These are phyloP conservation scores for Lithodes maja DNA, from an alignment of 2,888 invertebrate species.

Conservation along the genomic window DNA sequence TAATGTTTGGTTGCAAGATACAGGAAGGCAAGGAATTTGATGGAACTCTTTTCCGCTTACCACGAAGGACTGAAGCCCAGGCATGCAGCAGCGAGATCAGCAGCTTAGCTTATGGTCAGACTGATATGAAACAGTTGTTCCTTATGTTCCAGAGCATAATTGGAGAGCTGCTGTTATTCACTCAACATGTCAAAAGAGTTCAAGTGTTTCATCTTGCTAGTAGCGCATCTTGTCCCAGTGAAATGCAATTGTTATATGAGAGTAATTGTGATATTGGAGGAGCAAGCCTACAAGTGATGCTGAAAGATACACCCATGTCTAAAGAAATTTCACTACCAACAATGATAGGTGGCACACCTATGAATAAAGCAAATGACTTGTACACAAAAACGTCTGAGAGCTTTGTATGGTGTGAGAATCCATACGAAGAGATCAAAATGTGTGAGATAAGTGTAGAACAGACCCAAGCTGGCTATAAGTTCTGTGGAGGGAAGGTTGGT, in stretches of 20 bases:
- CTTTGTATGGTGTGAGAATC: conserved; percentile 14
- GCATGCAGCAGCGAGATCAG: conserved; percentile 43
- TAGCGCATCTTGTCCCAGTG: not conserved
- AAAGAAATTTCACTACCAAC: not conserved
- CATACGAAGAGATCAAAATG: conserved; percentile 3
- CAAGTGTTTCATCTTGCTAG: conserved; percentile 18
- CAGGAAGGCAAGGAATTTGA: conserved; percentile 8
- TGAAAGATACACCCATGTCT: not conserved
- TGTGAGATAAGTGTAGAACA: conserved; percentile 20
- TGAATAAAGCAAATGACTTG: conserved; percentile 5
- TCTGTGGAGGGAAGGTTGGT: conserved; percentile 13
- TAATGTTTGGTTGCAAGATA: conserved; percentile 41
- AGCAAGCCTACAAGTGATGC: not conserved
- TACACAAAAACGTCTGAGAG: not conserved
- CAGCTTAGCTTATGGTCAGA: not conserved
- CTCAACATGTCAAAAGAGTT: conserved; percentile 34
- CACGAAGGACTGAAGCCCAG: conserved; percentile 37
- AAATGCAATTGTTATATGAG: not conserved
- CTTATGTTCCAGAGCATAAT: conserved; percentile 33
- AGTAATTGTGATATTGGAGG: not conserved
- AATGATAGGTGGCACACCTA: not conserved
- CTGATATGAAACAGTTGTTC: conserved; percentile 30
- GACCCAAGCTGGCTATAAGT: not conserved
- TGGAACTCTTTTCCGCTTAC: conserved; percentile 45
- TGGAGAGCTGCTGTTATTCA: conserved; percentile 43